phyloP scores from a whole-genome alignment of 2,113 vertebrate species.

The Sylvia atricapilla region DNA sequence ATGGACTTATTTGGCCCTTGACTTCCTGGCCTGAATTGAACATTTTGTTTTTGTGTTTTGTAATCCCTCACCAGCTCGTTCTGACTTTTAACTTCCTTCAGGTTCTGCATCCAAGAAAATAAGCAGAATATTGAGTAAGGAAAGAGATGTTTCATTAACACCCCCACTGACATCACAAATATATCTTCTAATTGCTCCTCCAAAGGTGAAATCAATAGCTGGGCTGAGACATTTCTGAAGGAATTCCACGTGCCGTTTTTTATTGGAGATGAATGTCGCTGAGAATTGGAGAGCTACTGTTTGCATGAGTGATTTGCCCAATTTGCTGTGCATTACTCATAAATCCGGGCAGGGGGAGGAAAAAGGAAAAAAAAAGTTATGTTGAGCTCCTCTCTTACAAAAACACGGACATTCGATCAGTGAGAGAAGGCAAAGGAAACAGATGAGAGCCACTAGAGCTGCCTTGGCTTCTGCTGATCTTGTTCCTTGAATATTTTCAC shows the following conservation, averaged over 20 bases:
- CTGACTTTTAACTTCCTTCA: not conserved
- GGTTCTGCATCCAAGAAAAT: not conserved
- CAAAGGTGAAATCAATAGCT: constrained; percentile 64
- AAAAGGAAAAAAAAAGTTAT: constrained; percentile 24
- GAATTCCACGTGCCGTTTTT: not conserved
- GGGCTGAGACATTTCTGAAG: constrained; percentile 26
- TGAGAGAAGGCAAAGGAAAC: constrained; percentile 12
- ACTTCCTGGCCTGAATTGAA: constrained; percentile 10
- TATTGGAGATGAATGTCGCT: constrained; percentile 55
- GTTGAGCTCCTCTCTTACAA: constrained; percentile 46
- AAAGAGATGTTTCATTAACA: constrained; percentile 51
- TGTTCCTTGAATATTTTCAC: constrained; percentile 29
- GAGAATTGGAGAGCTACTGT: constrained; percentile 62
- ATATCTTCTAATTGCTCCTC: constrained; percentile 45
- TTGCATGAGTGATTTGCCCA: constrained; percentile 67
- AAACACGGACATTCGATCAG: constrained; percentile 33
- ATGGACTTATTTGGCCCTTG: constrained; percentile 32
- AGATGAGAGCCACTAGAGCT: constrained; percentile 30
- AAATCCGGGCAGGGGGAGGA: constrained; percentile 23
- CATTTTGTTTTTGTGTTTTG: not conserved
- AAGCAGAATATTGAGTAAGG: not conserved
- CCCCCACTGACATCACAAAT: not conserved
- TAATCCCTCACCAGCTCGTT: not conserved
- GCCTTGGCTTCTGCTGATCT: constrained; percentile 2
- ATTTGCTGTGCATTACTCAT: constrained; percentile 64